phyloP scores from a whole-genome alignment of 2,888 invertebrate genomes.

The Lysandra coridon region DNA sequence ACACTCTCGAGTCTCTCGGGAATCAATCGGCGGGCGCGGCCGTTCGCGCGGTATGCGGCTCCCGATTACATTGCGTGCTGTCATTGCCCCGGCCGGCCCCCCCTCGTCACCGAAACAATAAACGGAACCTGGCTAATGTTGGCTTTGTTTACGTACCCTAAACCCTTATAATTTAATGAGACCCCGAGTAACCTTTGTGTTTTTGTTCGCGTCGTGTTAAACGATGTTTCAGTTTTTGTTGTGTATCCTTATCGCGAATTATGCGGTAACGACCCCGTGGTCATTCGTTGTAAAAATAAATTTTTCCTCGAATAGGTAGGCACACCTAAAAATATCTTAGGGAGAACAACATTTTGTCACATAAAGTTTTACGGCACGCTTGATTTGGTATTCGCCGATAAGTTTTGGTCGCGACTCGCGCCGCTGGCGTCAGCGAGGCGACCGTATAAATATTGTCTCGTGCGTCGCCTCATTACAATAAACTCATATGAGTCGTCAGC shows the following conservation, averaged over 20 bases:
- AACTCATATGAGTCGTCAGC: background rate
- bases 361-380: background rate
- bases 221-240: constrained; percentile 25
- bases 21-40: constrained; percentile 48
- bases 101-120: constrained; percentile 64
- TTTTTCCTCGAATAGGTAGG: background rate
- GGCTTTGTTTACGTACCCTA: constrained; percentile 46
- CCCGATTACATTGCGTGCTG: constrained; percentile 65
- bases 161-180: constrained; percentile 48
- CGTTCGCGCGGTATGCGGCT: constrained; percentile 48
- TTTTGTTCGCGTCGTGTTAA: constrained; percentile 37
- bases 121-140: constrained; percentile 61
- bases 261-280: background rate
- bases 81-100: constrained; percentile 61
- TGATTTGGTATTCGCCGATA: constrained; percentile 25
- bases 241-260: constrained; percentile 5
- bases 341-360: constrained; percentile 17
- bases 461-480: constrained; percentile 11
- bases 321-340: background rate
- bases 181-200: constrained; percentile 44
- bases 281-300: background rate
- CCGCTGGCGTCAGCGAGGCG: constrained; percentile 19
- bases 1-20: constrained; percentile 36
- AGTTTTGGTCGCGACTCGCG: constrained; percentile 16
- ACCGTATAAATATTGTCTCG: constrained; percentile 22